Percentiles rank a stretch among this genome's conserved stretches.
Conservation (phyloP, 37 sponge, comb jelly and placozoan species). For the Haliclona indistincta region DNA sequence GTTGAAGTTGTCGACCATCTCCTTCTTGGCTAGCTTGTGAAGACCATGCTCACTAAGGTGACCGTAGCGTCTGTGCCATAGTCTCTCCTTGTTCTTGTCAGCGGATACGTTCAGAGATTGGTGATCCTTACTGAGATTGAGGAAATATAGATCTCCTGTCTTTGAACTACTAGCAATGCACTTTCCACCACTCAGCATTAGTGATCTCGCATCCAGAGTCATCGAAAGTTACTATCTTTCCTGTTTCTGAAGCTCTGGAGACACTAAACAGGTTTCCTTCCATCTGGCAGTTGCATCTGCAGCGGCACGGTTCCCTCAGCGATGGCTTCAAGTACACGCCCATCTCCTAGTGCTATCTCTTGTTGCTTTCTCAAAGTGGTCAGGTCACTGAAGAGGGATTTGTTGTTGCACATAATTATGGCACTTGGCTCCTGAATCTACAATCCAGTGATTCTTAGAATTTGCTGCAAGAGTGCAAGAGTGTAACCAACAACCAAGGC, state of each 20-base stretch:
- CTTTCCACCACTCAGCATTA: too few species aligned
- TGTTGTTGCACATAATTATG: conserved; percentile 24
- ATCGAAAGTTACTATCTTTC: conserved; percentile 32
- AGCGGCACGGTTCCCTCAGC: conserved; percentile 43
- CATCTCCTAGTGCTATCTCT: conserved; percentile 52
- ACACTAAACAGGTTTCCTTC: conserved; percentile 58
- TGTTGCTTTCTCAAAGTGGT: background rate
- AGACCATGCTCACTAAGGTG: conserved; percentile 41
- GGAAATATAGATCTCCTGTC: too few species aligned
- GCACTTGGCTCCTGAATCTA: conserved; percentile 32
- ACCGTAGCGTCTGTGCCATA: conserved; percentile 65
- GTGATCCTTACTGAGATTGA: too few species aligned
- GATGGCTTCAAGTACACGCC: conserved; percentile 24
- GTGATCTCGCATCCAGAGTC: conserved; percentile 32
- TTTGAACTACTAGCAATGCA: too few species aligned
- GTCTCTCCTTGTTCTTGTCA: conserved; percentile 12
- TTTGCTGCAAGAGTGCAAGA: too few species aligned
- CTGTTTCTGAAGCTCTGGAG: conserved; percentile 31
- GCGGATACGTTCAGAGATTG: background rate
- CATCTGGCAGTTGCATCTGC: too few species aligned
- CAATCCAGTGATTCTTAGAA: conserved; percentile 5
- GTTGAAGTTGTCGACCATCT: conserved; percentile 46
- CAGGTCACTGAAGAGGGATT: background rate
- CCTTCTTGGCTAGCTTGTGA: conserved; percentile 28
- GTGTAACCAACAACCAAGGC: too few species aligned